A percentile compares a stretch with the other conserved stretches of the same genome.
Evolutionary conservation across 2,888 invertebrate genomes (phyloP).

Genomic region (Ophion ventricosus): DNA sequence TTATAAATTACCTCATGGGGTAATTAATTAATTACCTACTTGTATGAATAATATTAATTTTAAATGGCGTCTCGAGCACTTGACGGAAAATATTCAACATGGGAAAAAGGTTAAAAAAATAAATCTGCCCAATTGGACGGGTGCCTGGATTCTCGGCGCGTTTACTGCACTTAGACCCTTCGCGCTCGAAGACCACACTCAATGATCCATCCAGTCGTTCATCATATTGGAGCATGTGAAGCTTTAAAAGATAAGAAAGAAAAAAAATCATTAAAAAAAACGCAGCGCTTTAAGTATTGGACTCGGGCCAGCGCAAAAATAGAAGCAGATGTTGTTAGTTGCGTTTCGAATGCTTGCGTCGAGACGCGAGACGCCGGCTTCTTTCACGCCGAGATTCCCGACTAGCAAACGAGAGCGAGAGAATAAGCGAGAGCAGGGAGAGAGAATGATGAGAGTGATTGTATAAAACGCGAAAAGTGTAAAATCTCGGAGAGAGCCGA

Average conservation of each 20-base stretch:
- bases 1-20: background rate
- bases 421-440: constrained; percentile 21
- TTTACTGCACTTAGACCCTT: constrained; percentile 63
- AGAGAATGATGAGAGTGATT: constrained; percentile 33
- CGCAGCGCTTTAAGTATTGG: constrained; percentile 79
- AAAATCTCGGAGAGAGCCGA: constrained; percentile 10
- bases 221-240: constrained; percentile 61
- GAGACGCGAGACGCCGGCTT: constrained; percentile 62
- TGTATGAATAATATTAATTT: background rate
- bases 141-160: constrained; percentile 20
- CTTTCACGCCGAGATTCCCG: constrained; percentile 56
- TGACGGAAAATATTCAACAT: background rate
- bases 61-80: background rate
- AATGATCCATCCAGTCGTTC: constrained; percentile 70
- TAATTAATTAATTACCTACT: background rate
- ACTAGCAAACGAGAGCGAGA: constrained; percentile 27
- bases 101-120: background rate
- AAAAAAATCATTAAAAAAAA: constrained; percentile 78
- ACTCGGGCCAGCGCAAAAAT: constrained; percentile 83
- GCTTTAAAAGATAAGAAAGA: constrained; percentile 27
- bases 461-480: constrained; percentile 24
- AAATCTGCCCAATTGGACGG: background rate
- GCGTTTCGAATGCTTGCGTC: constrained; percentile 73
- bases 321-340: constrained; percentile 83
- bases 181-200: constrained; percentile 66